phyloP scores from a whole-genome alignment of 1,140 invertebrate species.

The Caenorhabditis briggsae region DNA sequence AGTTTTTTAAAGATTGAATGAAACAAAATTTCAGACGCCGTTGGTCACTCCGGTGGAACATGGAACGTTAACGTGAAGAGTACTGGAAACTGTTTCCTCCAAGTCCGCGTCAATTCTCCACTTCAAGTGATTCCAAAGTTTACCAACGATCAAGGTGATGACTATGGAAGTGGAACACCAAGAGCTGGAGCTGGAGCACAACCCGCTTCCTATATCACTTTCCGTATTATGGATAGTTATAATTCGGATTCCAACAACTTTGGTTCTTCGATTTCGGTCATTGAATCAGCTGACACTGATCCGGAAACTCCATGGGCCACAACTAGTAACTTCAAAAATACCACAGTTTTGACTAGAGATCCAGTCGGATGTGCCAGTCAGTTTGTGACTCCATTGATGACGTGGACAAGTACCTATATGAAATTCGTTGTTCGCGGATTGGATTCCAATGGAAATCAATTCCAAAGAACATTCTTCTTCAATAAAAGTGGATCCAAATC shows the following conservation, averaged over 20 bases:
- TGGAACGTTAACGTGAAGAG: constrained; percentile 45
- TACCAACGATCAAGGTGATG: constrained; percentile 40
- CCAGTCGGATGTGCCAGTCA: constrained; percentile 24
- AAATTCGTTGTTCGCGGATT: constrained; percentile 44
- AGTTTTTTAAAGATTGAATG: neutral
- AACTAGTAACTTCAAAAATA: neutral
- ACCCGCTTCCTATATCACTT: constrained; percentile 1
- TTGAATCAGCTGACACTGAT: constrained; percentile 25
- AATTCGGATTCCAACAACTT: constrained; percentile 39
- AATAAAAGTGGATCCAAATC: neutral
- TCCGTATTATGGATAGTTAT: constrained; percentile 43
- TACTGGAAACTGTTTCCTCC: constrained; percentile 28
- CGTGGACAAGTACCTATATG: constrained; percentile 24
- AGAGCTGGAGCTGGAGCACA: constrained; percentile 7
- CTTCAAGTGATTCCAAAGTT: constrained; percentile 48
- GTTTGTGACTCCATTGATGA: constrained; percentile 24
- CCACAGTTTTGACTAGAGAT: constrained; percentile 11
- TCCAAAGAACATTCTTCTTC: constrained; percentile 51
- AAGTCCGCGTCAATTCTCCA: constrained; percentile 42
- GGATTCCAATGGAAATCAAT: constrained; percentile 8
- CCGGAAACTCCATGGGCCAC: constrained; percentile 8
- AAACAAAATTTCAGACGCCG: neutral
- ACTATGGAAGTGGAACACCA: constrained; percentile 32
- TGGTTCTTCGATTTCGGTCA: neutral
- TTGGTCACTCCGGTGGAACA: neutral